phyloP scores from a whole-genome alignment of 2,113 vertebrate species.

The Lynx canadensis region DNA sequence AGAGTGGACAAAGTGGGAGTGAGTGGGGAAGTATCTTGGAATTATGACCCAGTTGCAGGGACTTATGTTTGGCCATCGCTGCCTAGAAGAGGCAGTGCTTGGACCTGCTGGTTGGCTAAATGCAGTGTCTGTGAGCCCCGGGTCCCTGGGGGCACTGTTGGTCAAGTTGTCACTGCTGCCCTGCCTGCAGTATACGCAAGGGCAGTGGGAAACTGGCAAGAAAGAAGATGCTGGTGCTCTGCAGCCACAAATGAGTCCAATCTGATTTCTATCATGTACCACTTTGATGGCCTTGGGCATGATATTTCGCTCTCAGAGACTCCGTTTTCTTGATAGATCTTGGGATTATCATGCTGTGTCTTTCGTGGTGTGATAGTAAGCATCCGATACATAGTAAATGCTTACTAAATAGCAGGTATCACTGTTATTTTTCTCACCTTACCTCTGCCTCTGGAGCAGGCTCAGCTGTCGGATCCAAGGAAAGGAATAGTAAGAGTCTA shows the following conservation, averaged over 20 bases:
- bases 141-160: rapidly evolving
- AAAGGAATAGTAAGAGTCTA: not conserved
- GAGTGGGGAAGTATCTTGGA: rapidly evolving
- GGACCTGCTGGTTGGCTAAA: not conserved
- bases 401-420: not conserved
- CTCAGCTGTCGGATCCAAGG: not conserved
- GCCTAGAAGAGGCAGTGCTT: not conserved
- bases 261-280: not conserved
- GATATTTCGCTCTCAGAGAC: constrained; percentile 32
- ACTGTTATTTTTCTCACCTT: not conserved
- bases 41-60: not conserved
- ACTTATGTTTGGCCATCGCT: not conserved
- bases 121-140: rapidly evolving
- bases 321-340: not conserved
- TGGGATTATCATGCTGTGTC: not conserved
- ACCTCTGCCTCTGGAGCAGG: not conserved
- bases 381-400: not conserved
- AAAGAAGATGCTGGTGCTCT: not conserved
- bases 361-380: not conserved
- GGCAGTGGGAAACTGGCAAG: not conserved
- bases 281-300: not conserved
- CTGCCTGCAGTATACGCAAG: rapidly evolving
- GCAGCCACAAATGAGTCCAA: not conserved
- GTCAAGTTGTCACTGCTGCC: not conserved
- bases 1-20: not conserved